Base-by-base conservation (phyloP, 2,113 vertebrate genomes). In the Silurus meridionalis region DNA sequence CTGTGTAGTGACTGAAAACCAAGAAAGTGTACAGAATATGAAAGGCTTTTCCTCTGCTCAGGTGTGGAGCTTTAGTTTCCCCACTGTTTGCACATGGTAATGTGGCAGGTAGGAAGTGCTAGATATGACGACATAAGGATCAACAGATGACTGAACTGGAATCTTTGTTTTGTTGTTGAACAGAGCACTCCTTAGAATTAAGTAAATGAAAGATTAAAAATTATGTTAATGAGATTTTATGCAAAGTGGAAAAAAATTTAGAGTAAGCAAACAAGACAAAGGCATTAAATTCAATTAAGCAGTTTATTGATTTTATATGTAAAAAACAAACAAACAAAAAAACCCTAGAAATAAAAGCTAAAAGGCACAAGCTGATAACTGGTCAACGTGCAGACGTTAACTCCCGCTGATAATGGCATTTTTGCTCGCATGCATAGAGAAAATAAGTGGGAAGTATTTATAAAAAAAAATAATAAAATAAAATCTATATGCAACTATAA, bases 21-120 rank as follows among this genome's bases (percentile, higher is more conserved):
- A 23, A 63, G 71, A 28, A 63, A 55, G 13, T 17, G 28, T 9
- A 13, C 2, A 50, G 25, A 64, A 69, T 46, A 57, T 58, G 28
- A 83, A 75, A 46, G 57, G 75, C 23, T 15, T n/a, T 25, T 23
- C 61, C 61, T 69, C n/a, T 28, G 50, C 37, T n/a, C 23, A 58
- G 14, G 10, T 57, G 67, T 8, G 55, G 0, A n/a, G 67, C 77
- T 84, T 80, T 52, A 67, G 7, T n/a, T 23, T 64, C 21, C 52
- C 21, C 52, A 58, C 19, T 89, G 63, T 89, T 89, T 89, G 84
- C 83, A 83, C 71, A 87, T 66, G 86, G 46, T 87, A 89, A 89
- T 87, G 67, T 17, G 21, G 25, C 61, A 66, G 57, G 66, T 71
- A 85, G 81, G 86, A 87, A 28, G 83, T 50, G 60, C 60, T 7